Percentiles rank a stretch among this genome's conserved stretches.
These are phyloP conservation scores for Notocelia uddmanniana DNA, from an alignment of 2,888 invertebrate species.

Conservation along the genomic window DNA sequence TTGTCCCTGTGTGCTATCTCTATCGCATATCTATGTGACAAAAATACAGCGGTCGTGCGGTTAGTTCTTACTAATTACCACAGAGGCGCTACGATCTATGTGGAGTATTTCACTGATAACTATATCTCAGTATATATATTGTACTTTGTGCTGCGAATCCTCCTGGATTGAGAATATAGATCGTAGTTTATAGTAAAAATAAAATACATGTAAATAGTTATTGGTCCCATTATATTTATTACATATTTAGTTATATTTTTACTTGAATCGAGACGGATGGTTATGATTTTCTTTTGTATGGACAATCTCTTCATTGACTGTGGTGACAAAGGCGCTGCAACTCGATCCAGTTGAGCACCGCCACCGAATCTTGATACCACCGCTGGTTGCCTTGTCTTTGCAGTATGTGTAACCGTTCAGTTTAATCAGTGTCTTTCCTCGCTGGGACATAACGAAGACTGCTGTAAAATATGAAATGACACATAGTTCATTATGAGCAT, in stretches of 20 bases:
- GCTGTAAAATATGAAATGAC: constrained; percentile 51
- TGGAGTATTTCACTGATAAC: too few species aligned
- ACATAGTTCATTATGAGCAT: background rate
- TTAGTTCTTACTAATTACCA: too few species aligned
- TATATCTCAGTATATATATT: too few species aligned
- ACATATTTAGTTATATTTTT: background rate
- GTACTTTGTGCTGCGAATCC: too few species aligned
- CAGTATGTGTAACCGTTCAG: constrained; percentile 58
- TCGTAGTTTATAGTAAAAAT: too few species aligned
- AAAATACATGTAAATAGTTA: too few species aligned
- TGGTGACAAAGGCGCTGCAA: constrained; percentile 58
- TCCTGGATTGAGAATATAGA: too few species aligned
- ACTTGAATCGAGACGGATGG: constrained; percentile 15
- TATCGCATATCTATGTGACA: too few species aligned
- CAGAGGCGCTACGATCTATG: too few species aligned
- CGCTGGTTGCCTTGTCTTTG: constrained; percentile 5
- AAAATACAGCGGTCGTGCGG: too few species aligned
- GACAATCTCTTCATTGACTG: constrained; percentile 50
- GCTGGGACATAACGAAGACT: constrained; percentile 54
- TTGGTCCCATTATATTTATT: too few species aligned
- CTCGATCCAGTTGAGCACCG: constrained; percentile 65
- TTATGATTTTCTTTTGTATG: constrained; percentile 46
- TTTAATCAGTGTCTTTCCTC: constrained; percentile 59
- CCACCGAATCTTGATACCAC: constrained; percentile 57
- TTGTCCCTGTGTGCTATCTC: too few species aligned